These are phyloP conservation scores for Molossus alvarezi DNA, from an alignment of 2,797 vertebrate species.

Conservation along the genomic window DNA sequence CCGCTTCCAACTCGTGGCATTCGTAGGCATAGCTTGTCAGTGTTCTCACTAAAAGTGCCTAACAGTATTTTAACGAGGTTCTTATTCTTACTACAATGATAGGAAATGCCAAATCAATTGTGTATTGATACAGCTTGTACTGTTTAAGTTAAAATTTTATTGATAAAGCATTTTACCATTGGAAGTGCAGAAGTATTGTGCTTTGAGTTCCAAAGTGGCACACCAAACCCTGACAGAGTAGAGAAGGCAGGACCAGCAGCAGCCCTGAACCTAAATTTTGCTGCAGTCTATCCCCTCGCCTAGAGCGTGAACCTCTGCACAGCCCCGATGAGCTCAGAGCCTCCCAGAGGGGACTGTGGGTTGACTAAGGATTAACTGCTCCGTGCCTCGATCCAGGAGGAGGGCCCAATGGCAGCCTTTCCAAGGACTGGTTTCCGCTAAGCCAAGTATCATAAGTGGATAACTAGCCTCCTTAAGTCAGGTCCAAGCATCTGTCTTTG, in stretches of 20 bases:
- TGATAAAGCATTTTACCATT: not conserved
- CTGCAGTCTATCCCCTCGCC: not conserved
- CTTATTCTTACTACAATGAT: not conserved
- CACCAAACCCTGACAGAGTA: not conserved
- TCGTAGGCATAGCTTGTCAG: not conserved
- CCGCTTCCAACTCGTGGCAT: not conserved
- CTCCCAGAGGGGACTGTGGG: not conserved
- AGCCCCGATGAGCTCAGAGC: not conserved
- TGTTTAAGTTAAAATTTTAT: constrained; percentile 25
- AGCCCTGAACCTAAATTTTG: not conserved
- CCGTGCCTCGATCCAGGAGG: not conserved
- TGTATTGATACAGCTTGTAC: not conserved
- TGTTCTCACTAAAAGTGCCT: not conserved
- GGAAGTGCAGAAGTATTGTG: not conserved
- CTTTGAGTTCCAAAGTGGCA: not conserved
- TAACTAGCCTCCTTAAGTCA: not conserved
- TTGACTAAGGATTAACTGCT: not conserved
- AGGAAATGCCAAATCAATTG: constrained; percentile 19
- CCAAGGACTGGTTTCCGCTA: not conserved
- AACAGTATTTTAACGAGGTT: not conserved
- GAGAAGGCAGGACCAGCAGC: not conserved
- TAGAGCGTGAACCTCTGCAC: not conserved
- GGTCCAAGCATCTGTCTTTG: not conserved
- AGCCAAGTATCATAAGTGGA: not conserved
- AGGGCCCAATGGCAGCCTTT: not conserved